A percentile compares a stretch with the other conserved stretches of the same genome.
phyloP scores from a whole-genome alignment of 2,113 vertebrate genomes.

The Malaclemys terrapin region DNA sequence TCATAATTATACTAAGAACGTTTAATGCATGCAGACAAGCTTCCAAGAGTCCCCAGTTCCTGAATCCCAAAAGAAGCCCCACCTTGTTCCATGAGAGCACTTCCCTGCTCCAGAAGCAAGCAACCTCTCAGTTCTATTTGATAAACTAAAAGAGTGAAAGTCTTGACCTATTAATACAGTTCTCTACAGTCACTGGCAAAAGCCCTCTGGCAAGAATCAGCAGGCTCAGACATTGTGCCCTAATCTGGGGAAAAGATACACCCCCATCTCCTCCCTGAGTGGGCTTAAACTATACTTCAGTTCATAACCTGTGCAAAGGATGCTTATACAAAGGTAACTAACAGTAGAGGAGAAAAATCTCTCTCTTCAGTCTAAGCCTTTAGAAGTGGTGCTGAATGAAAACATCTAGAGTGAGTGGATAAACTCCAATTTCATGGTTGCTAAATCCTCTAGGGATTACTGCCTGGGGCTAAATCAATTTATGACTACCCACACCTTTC shows the following conservation, averaged over 20 bases:
- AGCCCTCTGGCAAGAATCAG: background rate
- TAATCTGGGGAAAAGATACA: background rate
- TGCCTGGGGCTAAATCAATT: background rate
- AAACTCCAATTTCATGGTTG: background rate
- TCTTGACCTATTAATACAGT: background rate
- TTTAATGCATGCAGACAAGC: background rate
- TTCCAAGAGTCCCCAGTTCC: background rate
- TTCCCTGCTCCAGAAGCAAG: background rate
- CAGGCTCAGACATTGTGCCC: background rate
- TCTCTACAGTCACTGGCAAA: background rate
- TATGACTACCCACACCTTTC: background rate
- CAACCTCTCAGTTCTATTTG: background rate
- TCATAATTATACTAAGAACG: background rate
- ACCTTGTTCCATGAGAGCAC: background rate
- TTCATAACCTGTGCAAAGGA: background rate
- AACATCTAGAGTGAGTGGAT: background rate
- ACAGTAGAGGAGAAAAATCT: background rate
- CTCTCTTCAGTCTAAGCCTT: background rate
- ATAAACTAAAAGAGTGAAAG: background rate
- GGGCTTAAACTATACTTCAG: background rate
- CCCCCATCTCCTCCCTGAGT: background rate
- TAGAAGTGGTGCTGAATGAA: background rate
- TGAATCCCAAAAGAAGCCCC: background rate
- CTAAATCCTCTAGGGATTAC: background rate
- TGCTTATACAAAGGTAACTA: background rate